Conservation (phyloP, 2,888 invertebrate genomes). For the Apodemia hepburni region DNA sequence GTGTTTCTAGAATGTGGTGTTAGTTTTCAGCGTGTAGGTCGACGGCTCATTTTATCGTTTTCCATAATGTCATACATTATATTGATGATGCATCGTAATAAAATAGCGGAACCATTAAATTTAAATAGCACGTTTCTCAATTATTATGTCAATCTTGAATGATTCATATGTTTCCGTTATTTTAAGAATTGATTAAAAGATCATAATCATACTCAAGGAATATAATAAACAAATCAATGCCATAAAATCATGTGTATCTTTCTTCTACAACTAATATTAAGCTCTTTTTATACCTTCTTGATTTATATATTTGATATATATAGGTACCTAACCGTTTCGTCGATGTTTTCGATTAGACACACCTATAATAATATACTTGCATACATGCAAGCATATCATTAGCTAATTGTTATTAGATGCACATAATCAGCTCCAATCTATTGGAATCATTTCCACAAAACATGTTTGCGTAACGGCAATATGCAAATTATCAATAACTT, state of each 20-base stretch:
- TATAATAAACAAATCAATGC: not conserved
- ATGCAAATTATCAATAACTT: too few relatives aligned
- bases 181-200: not conserved
- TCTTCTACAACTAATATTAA: too few relatives aligned
- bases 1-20: slow-evolving; percentile 19
- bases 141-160: not conserved
- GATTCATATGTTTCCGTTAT: not conserved
- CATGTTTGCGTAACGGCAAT: too few relatives aligned
- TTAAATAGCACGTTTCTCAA: not conserved
- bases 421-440: too few relatives aligned
- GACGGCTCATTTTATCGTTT: not conserved
- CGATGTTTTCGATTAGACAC: too few relatives aligned
- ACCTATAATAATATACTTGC: too few relatives aligned
- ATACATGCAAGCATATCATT: too few relatives aligned
- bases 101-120: not conserved
- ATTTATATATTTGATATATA: too few relatives aligned
- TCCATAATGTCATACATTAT: not conserved
- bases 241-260: not conserved
- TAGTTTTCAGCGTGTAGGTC: slow-evolving; percentile 6
- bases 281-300: too few relatives aligned
- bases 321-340: too few relatives aligned
- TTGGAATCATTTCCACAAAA: too few relatives aligned
- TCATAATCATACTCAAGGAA: not conserved
- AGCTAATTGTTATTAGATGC: too few relatives aligned
- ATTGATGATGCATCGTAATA: not conserved